Base-by-base conservation (phyloP, 2,888 invertebrate genomes). In the Brachyptera risi region DNA sequence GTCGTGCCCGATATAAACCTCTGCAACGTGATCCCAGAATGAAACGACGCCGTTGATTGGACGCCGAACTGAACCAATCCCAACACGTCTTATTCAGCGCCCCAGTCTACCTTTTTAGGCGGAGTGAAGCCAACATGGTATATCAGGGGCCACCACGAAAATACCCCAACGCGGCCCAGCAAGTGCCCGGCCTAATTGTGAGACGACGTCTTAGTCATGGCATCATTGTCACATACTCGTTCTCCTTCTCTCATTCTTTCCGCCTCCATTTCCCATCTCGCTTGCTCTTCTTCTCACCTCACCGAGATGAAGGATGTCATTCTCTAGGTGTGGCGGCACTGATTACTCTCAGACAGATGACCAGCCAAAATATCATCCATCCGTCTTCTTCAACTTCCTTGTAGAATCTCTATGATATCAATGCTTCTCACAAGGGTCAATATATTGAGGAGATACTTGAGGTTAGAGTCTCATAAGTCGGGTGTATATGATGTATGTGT, bases 11-110 rank as follows among this genome's bases (percentile, higher is more conserved):
- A 86, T 88, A 87, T 88, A 88, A 88, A 87, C 86, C 78, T 79
- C 78, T 81, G 88, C 83, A 86, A 88, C 82, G 84, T 84, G 87
- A 88, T 85, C 85, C 86, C 80, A 75, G 74, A 70, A 73, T 79
- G 74, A 76, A 77, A 79, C 76, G 73, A 67, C 69, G 58, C 35
- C 50, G 13, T 19, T 60, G 71, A 81, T 82, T 83, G 80, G 82
- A 61, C 66, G 67, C 37, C 13, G 57, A 1, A 26, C 50, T 65
- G 66, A 67, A 60, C 82, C 80, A 81, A 82, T 81, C 69, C 65
- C 66, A 61, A 62, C 68, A 67, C 75, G 78, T 79, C 78, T 78
- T 72, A 78, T 62, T 54, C 50, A 73, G 72, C 67, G 70, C 73
- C 75, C 72, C 70, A 76, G 78, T 81, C 81, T 82, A 80, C 83